A percentile compares a stretch with the other conserved stretches of the same genome.
These are phyloP conservation scores for Heliopora coerulea DNA, from an alignment of 92 coral and sea anemone species.

Conservation along the genomic window DNA sequence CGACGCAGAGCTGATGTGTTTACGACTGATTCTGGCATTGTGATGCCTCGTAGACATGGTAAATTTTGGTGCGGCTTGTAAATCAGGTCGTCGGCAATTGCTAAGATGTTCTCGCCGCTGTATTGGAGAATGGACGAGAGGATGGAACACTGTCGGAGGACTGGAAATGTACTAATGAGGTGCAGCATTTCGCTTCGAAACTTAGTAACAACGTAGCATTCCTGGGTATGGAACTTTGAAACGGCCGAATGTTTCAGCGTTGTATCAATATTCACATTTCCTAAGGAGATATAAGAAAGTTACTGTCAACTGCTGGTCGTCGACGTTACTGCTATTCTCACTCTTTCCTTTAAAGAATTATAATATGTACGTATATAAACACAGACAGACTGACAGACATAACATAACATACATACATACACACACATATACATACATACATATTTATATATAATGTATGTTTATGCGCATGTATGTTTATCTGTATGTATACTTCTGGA, in stretches of 20 bases:
- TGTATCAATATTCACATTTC: not conserved
- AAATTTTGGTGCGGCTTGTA: constrained; percentile 10
- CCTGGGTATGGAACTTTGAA: not conserved
- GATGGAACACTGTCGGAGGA: constrained; percentile 28
- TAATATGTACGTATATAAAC: no score
- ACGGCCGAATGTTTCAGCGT: not conserved
- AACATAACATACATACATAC: no score
- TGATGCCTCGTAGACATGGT: constrained; percentile 2
- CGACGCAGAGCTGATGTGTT: constrained; percentile 16
- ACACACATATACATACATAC: no score
- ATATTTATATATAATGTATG: no score
- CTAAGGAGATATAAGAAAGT: no score
- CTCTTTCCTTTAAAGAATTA: no score
- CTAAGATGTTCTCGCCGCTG: constrained; percentile 11
- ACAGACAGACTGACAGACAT: no score
- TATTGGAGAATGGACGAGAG: constrained; percentile 19
- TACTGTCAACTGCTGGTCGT: no score
- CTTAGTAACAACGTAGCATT: not conserved
- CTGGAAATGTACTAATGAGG: constrained; percentile 10
- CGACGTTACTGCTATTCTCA: no score
- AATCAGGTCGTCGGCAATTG: not conserved
- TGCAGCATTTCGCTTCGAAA: constrained; percentile 32
- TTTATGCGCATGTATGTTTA: no score
- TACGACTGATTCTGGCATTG: constrained; percentile 13
- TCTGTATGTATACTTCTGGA: no score